Percentiles rank a stretch among this genome's conserved stretches.
Evolutionary conservation across 2,797 vertebrate genomes (phyloP).

Genomic region (Sebastolobus alascanus): DNA sequence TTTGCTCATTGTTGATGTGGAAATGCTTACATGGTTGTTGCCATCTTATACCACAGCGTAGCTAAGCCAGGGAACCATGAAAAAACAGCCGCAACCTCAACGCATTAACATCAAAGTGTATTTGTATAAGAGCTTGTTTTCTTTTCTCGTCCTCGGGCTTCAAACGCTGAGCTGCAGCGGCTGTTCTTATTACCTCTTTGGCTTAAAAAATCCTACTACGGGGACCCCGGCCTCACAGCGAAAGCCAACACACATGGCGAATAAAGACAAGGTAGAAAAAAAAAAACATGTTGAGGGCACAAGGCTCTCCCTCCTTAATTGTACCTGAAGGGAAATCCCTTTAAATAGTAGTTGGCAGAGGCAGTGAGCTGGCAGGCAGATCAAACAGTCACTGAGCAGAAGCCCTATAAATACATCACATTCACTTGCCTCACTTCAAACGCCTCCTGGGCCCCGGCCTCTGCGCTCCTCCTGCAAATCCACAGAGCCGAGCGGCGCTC

Average conservation of each 20-base stretch:
- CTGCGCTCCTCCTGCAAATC: constrained; percentile 37
- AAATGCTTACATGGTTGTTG: constrained; percentile 74
- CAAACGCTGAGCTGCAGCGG: constrained; percentile 56
- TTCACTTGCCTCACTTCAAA: constrained; percentile 81
- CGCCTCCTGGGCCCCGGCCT: constrained; percentile 51
- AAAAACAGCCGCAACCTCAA: constrained; percentile 68
- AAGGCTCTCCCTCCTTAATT: constrained; percentile 80
- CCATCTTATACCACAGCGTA: constrained; percentile 54
- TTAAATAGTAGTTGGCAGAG: constrained; percentile 84
- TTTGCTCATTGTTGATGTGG: constrained; percentile 59
- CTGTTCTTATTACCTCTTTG: constrained; percentile 71
- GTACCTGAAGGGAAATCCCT: constrained; percentile 89
- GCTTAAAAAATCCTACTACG: constrained; percentile 61
- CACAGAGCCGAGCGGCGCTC: constrained; percentile 31
- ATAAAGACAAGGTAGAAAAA: constrained; percentile 63
- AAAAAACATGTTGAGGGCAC: constrained; percentile 56
- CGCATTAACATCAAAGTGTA: constrained; percentile 82
- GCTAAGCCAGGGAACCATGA: constrained; percentile 61
- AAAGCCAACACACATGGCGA: constrained; percentile 72
- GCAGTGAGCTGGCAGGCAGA: constrained; percentile 80
- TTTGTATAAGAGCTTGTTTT: constrained; percentile 85
- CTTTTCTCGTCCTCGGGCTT: constrained; percentile 69
- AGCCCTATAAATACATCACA: constrained; percentile 87
- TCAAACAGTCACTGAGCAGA: constrained; percentile 83
- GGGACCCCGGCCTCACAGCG: constrained; percentile 55